Conservation (phyloP, 2,888 invertebrate species). For the Phania funesta region DNA sequence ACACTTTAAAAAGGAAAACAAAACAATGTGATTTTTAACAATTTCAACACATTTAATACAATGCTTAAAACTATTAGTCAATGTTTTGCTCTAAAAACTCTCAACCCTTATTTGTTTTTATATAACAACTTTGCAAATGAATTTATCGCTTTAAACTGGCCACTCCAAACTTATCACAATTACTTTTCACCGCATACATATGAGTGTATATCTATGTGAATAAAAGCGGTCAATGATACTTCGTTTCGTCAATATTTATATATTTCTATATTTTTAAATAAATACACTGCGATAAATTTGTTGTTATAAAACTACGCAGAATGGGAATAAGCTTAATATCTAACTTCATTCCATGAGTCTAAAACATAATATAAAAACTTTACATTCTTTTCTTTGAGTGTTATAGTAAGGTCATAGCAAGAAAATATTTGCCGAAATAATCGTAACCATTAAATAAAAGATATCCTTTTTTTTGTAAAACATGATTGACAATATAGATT, state of each 20-base stretch:
- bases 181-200: not conserved
- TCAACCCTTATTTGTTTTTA: not conserved
- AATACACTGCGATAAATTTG: not conserved
- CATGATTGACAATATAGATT: no score
- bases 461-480: no score
- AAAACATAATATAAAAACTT: not conserved
- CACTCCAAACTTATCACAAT: not conserved
- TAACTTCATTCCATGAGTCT: not conserved
- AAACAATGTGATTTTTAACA: no score
- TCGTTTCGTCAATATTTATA: not conserved
- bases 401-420: no score
- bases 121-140: not conserved
- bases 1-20: no score
- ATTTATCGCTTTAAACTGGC: not conserved
- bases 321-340: not conserved
- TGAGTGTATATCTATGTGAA: not conserved
- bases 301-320: not conserved
- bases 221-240: constrained; percentile 7
- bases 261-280: not conserved
- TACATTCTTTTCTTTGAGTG: no score
- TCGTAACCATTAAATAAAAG: no score
- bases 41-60: no score
- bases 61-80: no score
- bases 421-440: no score
- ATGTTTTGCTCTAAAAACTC: no score